phyloP scores from a whole-genome alignment of 1,140 invertebrate species.

The Cepaea nemoralis region DNA sequence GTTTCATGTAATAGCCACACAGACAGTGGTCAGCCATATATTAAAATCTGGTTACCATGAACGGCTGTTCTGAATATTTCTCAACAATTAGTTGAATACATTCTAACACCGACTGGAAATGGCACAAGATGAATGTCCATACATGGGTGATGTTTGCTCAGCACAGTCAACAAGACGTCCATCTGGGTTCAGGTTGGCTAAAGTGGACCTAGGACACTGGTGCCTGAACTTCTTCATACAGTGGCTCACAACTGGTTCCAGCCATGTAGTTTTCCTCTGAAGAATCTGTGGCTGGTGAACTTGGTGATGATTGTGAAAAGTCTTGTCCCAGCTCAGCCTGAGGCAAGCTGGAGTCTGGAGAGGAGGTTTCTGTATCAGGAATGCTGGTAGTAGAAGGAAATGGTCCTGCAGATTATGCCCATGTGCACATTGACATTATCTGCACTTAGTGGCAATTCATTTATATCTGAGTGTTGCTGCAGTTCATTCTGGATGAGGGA shows the following conservation, averaged over 20 bases:
- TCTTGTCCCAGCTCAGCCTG: slow-evolving; percentile 37
- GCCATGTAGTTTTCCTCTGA: background rate
- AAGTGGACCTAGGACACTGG: slow-evolving; percentile 13
- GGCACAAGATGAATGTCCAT: background rate
- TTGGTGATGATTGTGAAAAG: background rate
- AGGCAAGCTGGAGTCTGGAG: slow-evolving; percentile 44
- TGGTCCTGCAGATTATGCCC: slow-evolving; percentile 1
- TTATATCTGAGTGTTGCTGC: slow-evolving; percentile 43
- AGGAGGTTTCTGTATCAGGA: background rate
- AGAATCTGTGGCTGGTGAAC: background rate
- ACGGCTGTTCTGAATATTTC: background rate
- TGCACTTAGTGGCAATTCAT: background rate
- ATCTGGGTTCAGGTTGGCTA: slow-evolving; percentile 23
- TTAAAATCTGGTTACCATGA: too few relatives aligned
- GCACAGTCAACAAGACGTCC: background rate
- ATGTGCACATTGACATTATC: background rate
- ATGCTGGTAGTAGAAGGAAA: slow-evolving; percentile 10
- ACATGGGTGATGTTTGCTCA: background rate
- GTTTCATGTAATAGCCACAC: too few relatives aligned
- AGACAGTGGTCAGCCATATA: too few relatives aligned
- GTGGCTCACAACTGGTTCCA: background rate
- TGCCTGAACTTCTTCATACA: background rate
- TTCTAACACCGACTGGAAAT: background rate
- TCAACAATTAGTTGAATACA: background rate
- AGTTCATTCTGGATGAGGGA: slow-evolving; percentile 49